Percentiles rank a stretch among this genome's conserved stretches.
Conservation (phyloP, 2,888 invertebrate genomes). For the Hermaeophaga mercurialis region DNA sequence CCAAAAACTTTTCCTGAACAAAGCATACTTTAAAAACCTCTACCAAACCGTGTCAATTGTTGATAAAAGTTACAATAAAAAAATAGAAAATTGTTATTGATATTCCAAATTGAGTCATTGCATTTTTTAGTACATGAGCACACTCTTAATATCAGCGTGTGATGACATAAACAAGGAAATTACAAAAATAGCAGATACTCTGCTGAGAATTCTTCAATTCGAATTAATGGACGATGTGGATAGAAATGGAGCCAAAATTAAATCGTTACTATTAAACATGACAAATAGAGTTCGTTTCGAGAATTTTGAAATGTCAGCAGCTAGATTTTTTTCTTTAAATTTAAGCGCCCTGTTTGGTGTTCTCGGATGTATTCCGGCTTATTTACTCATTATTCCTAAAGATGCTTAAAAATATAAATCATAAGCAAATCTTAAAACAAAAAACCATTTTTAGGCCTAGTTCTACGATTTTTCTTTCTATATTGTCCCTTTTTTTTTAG, state of each 20-base stretch:
- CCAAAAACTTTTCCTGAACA: too few species aligned
- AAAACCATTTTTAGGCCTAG: too few species aligned
- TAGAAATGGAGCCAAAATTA: background rate
- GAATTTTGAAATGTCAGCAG: constrained; percentile 10
- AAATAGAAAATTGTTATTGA: too few species aligned
- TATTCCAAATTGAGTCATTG: too few species aligned
- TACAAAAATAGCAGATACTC: background rate
- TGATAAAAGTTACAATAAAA: too few species aligned
- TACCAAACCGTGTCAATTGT: too few species aligned
- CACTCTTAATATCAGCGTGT: constrained; percentile 5
- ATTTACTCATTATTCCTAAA: constrained; percentile 21
- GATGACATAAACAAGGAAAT: constrained; percentile 7
- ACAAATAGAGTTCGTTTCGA: background rate
- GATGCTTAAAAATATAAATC: constrained; percentile 7
- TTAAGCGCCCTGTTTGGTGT: constrained; percentile 10
- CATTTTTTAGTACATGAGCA: constrained; percentile 1
- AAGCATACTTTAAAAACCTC: too few species aligned
- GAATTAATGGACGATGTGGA: background rate
- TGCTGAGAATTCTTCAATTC: background rate
- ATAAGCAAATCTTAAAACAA: too few species aligned
- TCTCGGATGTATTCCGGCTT: constrained; percentile 20
- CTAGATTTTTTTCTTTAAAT: constrained; percentile 13
- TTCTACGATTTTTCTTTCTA: too few species aligned
- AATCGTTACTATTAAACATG: background rate
- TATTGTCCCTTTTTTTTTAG: too few species aligned